Conservation (phyloP, 2,113 vertebrate species). For the Grammomys surdaster region DNA sequence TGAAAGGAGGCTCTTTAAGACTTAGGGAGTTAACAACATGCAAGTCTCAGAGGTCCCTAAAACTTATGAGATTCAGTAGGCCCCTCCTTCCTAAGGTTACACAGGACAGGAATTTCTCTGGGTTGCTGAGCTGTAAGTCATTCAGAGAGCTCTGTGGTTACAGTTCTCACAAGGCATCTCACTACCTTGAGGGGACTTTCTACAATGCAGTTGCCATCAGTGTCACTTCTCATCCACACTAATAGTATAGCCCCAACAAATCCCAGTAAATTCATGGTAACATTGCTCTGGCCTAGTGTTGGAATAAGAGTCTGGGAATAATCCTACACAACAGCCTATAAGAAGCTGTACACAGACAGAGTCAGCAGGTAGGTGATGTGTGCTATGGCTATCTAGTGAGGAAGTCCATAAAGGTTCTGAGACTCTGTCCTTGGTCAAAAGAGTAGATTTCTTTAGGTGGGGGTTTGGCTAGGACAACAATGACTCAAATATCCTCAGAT, state of each 20-base stretch:
- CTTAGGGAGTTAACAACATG: background rate
- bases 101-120: background rate
- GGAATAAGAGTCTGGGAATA: background rate
- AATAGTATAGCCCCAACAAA: background rate
- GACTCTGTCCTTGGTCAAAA: fast-evolving
- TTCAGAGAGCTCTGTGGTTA: background rate
- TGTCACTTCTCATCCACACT: background rate
- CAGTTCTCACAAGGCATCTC: background rate
- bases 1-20: background rate
- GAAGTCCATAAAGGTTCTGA: background rate
- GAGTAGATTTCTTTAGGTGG: fast-evolving
- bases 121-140: background rate
- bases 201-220: background rate
- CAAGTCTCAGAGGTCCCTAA: background rate
- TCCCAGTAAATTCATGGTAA: background rate
- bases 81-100: background rate
- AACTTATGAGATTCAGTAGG: background rate
- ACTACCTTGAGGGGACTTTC: background rate
- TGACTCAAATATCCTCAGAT: fast-evolving
- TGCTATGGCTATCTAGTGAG: fast-evolving
- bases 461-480: fast-evolving
- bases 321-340: background rate
- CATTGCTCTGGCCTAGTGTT: background rate
- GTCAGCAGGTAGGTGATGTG: too few relatives aligned
- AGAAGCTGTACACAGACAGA: background rate